Conservation (phyloP, 2,797 vertebrate genomes). For the Parauchenoglanis ngamensis region DNA sequence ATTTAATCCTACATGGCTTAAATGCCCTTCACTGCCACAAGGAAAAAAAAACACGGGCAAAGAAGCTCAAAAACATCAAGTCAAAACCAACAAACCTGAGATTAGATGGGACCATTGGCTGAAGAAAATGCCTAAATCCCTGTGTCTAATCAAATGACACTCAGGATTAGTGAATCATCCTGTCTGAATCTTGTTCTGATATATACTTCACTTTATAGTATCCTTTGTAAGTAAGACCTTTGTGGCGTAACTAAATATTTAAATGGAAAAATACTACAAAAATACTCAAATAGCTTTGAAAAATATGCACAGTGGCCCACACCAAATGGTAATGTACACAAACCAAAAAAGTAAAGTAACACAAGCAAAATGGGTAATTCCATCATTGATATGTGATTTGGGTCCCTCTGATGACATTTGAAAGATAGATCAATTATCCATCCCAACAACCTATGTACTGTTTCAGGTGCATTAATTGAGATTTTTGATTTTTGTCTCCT, state of each 20-base stretch:
- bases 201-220: constrained; percentile 20
- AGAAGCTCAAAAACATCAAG: constrained; percentile 65
- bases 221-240: not conserved
- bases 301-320: not conserved
- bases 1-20: constrained; percentile 78
- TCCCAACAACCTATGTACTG: not conserved
- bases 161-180: constrained; percentile 49
- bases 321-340: not conserved
- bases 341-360: not conserved
- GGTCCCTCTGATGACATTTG: not conserved
- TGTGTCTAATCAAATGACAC: constrained; percentile 49
- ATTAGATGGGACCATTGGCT: constrained; percentile 61
- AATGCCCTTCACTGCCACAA: constrained; percentile 75
- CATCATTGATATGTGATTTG: not conserved
- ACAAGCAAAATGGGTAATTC: not conserved
- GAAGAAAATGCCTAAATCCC: constrained; percentile 42
- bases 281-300: not conserved
- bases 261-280: not conserved
- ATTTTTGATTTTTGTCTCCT: too few relatives aligned
- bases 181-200: constrained; percentile 14
- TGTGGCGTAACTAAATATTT: not conserved
- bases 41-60: constrained; percentile 71
- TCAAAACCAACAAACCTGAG: constrained; percentile 66
- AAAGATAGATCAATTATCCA: not conserved
- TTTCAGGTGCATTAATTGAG: not conserved